Evolutionary conservation across 2,797 vertebrate genomes (phyloP), one percentile per base, ranked within the genome.

Genomic region (Zalophus californianus): DNA sequence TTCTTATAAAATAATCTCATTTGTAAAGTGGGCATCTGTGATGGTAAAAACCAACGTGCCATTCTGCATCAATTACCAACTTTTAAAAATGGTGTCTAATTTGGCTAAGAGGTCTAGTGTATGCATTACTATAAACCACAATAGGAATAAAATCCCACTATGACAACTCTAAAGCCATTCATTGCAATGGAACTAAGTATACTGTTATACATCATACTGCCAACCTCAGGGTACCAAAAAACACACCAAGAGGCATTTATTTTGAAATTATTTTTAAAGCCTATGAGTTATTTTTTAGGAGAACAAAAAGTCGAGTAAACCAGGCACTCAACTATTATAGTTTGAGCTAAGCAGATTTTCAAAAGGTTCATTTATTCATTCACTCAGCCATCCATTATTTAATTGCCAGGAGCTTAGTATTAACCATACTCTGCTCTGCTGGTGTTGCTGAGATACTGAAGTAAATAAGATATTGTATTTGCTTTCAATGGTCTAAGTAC

Each of bases 1-100:
- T 82, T 91, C 25, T 52, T 87, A 83, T 73, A 84, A 86, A 96
- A 88, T 66, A 90, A 60, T 56, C 88, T 91, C 23, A 92, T 64
- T 66, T 77, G 8, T 35, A 94, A 86, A 29, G 23, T 66, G n/a
- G 29, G 38, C 7, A 54, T 75, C 44, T 84, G 18, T 85, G 27
- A 95, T 21, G 86, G 80, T 62, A 84, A 85, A 93, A 93, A 82
- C 0, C 29, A 91, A 88, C 20, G 54, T 2, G 94, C 23, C 25
- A 87, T 54, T 77, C 62, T 14, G 7, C 68, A 88, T 64, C 48
- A 94, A 27, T 44, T 38, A 79, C 90, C 20, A 44, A 44, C 70
- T 70, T 68, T 79, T 70, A 32, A 35, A 88, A 90, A 88, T 27
- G 32, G 25, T 62, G 7, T 50, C 18, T 62, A 85, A 93, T 56